Percentiles rank a stretch among this genome's conserved stretches.
These are phyloP conservation scores for Micronycteris hirsuta DNA, from an alignment of 2,113 vertebrate species.

Conservation along the genomic window DNA sequence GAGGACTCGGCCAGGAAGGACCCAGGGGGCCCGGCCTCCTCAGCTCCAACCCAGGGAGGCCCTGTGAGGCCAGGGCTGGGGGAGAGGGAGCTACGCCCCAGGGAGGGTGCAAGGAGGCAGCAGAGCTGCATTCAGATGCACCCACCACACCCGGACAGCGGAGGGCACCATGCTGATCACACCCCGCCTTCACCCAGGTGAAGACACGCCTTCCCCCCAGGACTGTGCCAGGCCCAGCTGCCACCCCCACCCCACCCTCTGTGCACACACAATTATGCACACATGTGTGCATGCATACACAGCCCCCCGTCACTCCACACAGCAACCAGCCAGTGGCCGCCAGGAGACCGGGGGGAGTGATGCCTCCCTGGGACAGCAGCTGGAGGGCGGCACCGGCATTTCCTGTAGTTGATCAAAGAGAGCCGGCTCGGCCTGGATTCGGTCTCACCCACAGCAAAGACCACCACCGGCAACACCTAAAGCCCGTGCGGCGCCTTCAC, in stretches of 20 bases:
- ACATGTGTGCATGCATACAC: not conserved
- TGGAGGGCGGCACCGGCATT: rapidly evolving
- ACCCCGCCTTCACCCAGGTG: rapidly evolving
- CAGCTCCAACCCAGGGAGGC: not conserved
- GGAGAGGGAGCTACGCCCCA: too few relatives aligned
- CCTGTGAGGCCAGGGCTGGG: not conserved
- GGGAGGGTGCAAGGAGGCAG: rapidly evolving
- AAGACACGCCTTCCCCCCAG: rapidly evolving
- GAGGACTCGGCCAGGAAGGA: not conserved
- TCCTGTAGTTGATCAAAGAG: not conserved
- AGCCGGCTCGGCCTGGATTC: rapidly evolving
- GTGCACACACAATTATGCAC: not conserved
- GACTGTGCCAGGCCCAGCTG: not conserved
- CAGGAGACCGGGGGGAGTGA: rapidly evolving
- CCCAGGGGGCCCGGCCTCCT: not conserved
- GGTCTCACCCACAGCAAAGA: not conserved
- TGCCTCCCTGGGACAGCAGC: rapidly evolving
- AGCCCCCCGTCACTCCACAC: not conserved
- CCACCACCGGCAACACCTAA: rapidly evolving
- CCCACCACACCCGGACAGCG: rapidly evolving
- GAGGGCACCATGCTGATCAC: not conserved
- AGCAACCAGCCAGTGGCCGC: not conserved
- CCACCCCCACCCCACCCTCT: not conserved
- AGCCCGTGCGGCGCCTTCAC: not conserved
- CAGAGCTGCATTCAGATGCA: not conserved